phyloP scores from a whole-genome alignment of 2,797 vertebrate species.

The Catamblyrhynchus diadema region DNA sequence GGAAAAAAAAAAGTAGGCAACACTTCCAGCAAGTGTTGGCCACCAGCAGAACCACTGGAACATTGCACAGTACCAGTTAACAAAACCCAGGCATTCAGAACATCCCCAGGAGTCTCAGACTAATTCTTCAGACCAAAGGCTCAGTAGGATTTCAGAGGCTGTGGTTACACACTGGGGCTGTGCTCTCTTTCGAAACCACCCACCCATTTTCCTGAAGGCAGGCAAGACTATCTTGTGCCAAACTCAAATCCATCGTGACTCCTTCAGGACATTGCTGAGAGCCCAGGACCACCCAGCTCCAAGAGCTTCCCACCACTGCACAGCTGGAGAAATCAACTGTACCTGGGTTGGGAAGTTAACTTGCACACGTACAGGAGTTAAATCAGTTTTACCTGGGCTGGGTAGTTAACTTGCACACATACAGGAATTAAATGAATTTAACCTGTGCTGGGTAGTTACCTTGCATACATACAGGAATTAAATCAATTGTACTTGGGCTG shows the following conservation, averaged over 20 bases:
- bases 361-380: neutral
- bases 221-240: neutral
- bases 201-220: neutral
- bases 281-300: neutral
- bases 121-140: neutral
- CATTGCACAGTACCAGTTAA: neutral
- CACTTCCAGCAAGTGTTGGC: neutral
- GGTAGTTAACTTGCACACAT: too few species aligned
- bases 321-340: neutral
- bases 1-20: fast-evolving
- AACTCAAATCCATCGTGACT: neutral
- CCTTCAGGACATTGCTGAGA: neutral
- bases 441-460: too few species aligned
- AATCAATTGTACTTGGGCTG: too few species aligned
- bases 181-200: neutral
- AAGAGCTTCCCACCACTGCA: neutral
- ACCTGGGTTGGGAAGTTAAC: neutral
- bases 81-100: neutral
- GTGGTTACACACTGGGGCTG: neutral
- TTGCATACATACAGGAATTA: too few species aligned
- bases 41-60: neutral
- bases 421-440: too few species aligned
- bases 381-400: neutral
- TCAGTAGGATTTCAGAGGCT: neutral
- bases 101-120: neutral